These are phyloP conservation scores for Periophthalmus magnuspinnatus DNA, from an alignment of 2,797 vertebrate genomes.

Conservation along the genomic window DNA sequence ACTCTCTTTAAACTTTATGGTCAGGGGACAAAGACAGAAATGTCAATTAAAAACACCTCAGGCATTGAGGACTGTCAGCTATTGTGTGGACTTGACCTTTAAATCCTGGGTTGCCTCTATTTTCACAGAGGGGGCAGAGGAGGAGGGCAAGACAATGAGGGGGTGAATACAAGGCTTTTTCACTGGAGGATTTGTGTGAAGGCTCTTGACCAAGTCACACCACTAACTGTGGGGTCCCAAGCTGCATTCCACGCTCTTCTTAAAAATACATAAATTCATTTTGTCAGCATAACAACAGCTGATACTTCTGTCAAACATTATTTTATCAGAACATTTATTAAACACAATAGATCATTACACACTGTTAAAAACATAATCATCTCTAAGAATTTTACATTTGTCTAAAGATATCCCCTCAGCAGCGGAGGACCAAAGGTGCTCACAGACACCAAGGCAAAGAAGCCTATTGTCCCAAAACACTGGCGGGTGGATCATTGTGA, in stretches of 20 bases:
- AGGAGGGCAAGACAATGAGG: slow-evolving; percentile 66
- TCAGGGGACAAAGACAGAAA: slow-evolving; percentile 74
- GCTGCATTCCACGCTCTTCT: slow-evolving; percentile 47
- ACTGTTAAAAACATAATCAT: slow-evolving; percentile 6
- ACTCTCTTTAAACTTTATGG: slow-evolving; percentile 61
- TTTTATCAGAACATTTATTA: slow-evolving; percentile 14
- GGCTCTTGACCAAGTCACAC: slow-evolving; percentile 70
- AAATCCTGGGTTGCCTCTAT: slow-evolving; percentile 79
- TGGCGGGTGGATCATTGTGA: slow-evolving; percentile 59
- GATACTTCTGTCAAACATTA: slow-evolving; percentile 18
- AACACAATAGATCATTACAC: slow-evolving; percentile 10
- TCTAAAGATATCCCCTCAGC: slow-evolving; percentile 25
- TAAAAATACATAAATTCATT: slow-evolving; percentile 32
- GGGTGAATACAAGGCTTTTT: slow-evolving; percentile 62
- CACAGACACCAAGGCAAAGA: slow-evolving; percentile 39
- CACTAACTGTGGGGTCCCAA: slow-evolving; percentile 61
- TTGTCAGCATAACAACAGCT: slow-evolving; percentile 33
- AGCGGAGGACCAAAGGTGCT: slow-evolving; percentile 34
- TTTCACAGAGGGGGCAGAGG: slow-evolving; percentile 69
- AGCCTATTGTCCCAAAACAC: slow-evolving; percentile 65
- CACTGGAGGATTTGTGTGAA: slow-evolving; percentile 58
- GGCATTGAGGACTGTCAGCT: slow-evolving; percentile 66
- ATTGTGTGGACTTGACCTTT: slow-evolving; percentile 82
- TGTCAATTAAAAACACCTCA: slow-evolving; percentile 82
- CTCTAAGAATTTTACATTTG: slow-evolving; percentile 7